phyloP scores from a whole-genome alignment of 2,888 invertebrate species.

The Cephus rjabovi region DNA sequence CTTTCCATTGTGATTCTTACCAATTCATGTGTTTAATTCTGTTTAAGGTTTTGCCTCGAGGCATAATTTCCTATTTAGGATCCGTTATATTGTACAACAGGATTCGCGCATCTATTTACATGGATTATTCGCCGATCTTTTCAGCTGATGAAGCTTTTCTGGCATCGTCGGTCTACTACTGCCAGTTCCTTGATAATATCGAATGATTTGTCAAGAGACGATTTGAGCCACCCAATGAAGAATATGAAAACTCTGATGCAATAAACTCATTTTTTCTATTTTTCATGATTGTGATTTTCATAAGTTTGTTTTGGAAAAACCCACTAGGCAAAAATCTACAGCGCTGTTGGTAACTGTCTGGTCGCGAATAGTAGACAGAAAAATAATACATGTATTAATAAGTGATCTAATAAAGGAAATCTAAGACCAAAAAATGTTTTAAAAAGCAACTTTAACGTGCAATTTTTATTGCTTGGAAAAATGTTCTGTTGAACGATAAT shows the following conservation, averaged over 20 bases:
- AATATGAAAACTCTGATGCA: too few relatives aligned
- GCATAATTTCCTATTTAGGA: constrained; percentile 68
- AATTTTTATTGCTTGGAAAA: constrained; percentile 20
- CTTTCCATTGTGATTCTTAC: neutral
- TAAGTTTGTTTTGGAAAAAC: too few relatives aligned
- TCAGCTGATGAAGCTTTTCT: constrained; percentile 59
- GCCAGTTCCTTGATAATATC: constrained; percentile 21
- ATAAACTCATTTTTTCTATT: too few relatives aligned
- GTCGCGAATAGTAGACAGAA: too few relatives aligned
- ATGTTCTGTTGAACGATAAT: constrained; percentile 7
- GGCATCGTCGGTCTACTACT: constrained; percentile 37
- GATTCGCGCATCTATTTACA: constrained; percentile 69
- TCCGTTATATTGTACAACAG: constrained; percentile 73
- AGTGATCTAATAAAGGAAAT: too few relatives aligned
- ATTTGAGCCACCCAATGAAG: too few relatives aligned
- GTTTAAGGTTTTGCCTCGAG: constrained; percentile 61
- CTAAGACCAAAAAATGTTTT: neutral
- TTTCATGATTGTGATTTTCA: too few relatives aligned
- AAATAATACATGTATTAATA: too few relatives aligned
- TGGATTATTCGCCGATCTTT: constrained; percentile 69
- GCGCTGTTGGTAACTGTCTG: too few relatives aligned
- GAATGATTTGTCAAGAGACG: neutral
- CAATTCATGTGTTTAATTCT: neutral
- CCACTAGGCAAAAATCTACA: too few relatives aligned
- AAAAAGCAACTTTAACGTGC: neutral